Evolutionary conservation across 37 sponge, comb jelly and placozoan species (phyloP), one percentile per base, ranked within the genome.

Genomic region (Aphrocallistes beatrix): DNA sequence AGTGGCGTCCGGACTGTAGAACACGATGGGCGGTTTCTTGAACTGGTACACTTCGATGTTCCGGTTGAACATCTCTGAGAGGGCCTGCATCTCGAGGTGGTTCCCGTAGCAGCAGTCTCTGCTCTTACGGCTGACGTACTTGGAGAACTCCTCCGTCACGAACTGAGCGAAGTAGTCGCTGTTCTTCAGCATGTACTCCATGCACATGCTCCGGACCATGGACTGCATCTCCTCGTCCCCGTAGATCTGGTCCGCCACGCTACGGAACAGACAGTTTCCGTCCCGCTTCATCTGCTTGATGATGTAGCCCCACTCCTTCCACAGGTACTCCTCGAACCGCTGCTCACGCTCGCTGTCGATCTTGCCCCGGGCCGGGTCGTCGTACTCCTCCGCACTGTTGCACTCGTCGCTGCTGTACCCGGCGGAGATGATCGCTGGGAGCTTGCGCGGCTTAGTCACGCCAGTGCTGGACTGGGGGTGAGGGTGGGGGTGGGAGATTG

Each of bases 111-210:
- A 94, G 17, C 85, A 81, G 75, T 94, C 97, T 30, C 38, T 37
- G 10, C 97, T 38, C 89, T 97, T 97, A 32, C 97, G 82, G 83
- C 90, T 94, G 83, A 97, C 51, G 81, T 97, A 97, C 19, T 86
- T 83, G 37, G 91, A 86, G 84, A 94, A 94, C 37, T 94, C 94
- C 81, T 97, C 97, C 6, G 97, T 94, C 17, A 97, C 87, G 81
- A 87, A 97, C 87, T 97, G 94, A 10, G 94, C 91, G 87, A 97
- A 97, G 87, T 92, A 94, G 87, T 97, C 97, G 13, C 85, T 82
- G 49, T 97, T 97, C 91, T 97, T 94, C 87, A 93, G 28, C 94
- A 97, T 97, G 87, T 97, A 97, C 75, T 97, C 97, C 93, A 97
- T 90, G 84, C 94, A 93, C 37, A 89, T 88, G 39, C 89, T 87